Evolutionary conservation across 2,888 invertebrate species (phyloP).

Genomic region (Eurois occulta): DNA sequence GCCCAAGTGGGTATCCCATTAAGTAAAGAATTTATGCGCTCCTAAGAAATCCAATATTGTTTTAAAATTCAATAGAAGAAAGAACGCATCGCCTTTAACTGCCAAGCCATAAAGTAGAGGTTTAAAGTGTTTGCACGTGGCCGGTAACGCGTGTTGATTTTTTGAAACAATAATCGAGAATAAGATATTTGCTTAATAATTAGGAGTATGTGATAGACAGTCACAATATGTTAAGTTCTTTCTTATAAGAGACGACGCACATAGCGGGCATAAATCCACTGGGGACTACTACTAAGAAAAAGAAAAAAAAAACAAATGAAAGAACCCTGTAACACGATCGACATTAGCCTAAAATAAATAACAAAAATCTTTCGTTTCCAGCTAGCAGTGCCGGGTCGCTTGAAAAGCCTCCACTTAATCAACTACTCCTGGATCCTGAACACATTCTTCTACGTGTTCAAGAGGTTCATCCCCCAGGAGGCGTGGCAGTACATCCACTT

Average conservation of each 20-base stretch:
- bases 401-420: constrained; percentile 93
- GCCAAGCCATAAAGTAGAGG: too few species aligned
- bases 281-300: neutral
- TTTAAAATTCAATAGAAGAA: too few species aligned
- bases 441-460: constrained; percentile 94
- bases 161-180: too few species aligned
- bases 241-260: neutral
- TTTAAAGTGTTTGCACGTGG: too few species aligned
- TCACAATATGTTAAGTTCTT: too few species aligned
- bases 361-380: constrained; percentile 69
- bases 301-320: neutral
- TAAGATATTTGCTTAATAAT: too few species aligned
- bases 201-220: too few species aligned
- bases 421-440: constrained; percentile 95
- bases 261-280: neutral
- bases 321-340: neutral
- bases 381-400: constrained; percentile 92
- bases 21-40: too few species aligned
- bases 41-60: too few species aligned
- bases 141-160: too few species aligned
- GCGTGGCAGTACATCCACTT: constrained; percentile 89
- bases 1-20: too few species aligned
- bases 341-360: neutral
- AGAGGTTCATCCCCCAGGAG: constrained; percentile 92
- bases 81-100: too few species aligned